A percentile compares a stretch with the other conserved stretches of the same genome.
phyloP scores from a whole-genome alignment of 2,113 vertebrate species.

The Mustela nigripes region DNA sequence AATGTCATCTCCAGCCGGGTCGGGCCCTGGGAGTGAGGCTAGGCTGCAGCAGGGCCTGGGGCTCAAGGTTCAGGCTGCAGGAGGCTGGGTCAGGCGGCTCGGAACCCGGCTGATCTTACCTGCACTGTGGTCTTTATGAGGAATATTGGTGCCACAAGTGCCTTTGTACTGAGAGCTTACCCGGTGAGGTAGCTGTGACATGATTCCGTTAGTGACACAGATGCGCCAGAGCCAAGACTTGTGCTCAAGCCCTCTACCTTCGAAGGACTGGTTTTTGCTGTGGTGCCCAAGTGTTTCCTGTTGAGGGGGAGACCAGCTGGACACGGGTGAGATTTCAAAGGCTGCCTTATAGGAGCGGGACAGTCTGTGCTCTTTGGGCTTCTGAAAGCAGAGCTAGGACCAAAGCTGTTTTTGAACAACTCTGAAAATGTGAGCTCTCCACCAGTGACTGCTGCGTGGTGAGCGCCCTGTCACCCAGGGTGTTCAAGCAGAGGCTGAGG shows the following conservation, averaged over 20 bases:
- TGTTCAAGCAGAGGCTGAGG: not conserved
- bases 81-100: not conserved
- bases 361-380: not conserved
- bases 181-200: not conserved
- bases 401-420: not conserved
- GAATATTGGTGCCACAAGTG: rapidly evolving
- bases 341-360: too few species aligned
- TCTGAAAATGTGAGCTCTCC: not conserved
- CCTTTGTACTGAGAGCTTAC: not conserved
- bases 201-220: not conserved
- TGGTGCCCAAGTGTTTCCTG: not conserved
- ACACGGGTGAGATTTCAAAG: not conserved
- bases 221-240: not conserved
- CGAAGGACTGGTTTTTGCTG: not conserved
- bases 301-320: not conserved
- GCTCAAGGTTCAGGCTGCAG: not conserved
- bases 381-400: not conserved
- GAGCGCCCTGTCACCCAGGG: not conserved
- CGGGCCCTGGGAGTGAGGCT: not conserved
- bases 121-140: not conserved
- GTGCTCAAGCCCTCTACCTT: not conserved
- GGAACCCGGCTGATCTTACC: not conserved
- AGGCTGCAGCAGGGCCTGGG: not conserved
- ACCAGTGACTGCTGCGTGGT: not conserved
- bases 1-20: not conserved